Evolutionary conservation across 2,797 vertebrate genomes (phyloP), one percentile per base, ranked within the genome.

Genomic region (Chaetophractus vellerosus): DNA sequence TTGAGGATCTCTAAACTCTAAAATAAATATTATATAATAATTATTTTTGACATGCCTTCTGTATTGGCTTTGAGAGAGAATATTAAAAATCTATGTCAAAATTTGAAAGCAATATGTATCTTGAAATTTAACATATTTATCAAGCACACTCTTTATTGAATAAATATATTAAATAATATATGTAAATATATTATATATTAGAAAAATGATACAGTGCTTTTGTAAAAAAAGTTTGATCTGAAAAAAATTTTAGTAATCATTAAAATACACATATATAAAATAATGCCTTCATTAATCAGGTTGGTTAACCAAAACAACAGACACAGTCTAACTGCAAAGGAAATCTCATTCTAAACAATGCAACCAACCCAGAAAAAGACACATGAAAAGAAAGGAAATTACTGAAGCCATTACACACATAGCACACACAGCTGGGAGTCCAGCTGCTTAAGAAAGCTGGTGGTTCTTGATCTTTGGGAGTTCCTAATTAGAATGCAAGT

Each of bases 381-480:
- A 97, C 98, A 98, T 98, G 97, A 98, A 98, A 98, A 98, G 98
- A 98, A 98, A 98, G 98, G 98, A 98, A 98, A 98, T 98, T 97
- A 98, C 97, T 98, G 97, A 98, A 98, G 98, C 98, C 97, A 96
- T 98, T 98, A 97, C 94, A 96, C 95, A 98, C 38, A 93, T 64
- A 95, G 80, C 91, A 88, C 97, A 96, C 82, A 97, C 98, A 98
- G 98, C 98, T 98, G 98, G 98, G 97, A 97, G 94, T 75, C 96
- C 98, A 98, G 98, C 97, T 98, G 98, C 97, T 98, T 96, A 94
- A 98, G 98, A 96, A 98, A 97, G 95, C 98, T 97, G 94, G 92
- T 93, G 88, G 92, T 98, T 98, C 98, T 98, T 98, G 96, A 98
- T 98, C 98, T 98, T 95, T 97, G 87, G 96, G 95, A 97, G 94